Conservation (phyloP, 2,888 invertebrate genomes). For the Bruchidius siliquastri region DNA sequence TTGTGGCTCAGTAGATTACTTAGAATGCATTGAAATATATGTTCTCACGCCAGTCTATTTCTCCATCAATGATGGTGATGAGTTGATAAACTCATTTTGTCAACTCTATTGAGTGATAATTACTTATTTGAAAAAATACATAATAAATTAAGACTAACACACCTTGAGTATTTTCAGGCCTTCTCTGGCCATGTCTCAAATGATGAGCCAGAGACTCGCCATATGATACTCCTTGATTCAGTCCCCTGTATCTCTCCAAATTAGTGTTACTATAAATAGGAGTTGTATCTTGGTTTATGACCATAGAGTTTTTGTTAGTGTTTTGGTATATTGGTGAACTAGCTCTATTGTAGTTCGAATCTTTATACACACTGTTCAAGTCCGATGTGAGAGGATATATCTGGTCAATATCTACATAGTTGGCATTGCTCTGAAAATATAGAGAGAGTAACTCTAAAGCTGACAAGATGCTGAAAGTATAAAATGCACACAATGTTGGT, state of each 20-base stretch:
- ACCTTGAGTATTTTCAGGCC: conserved; percentile 38
- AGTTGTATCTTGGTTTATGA: conserved; percentile 30
- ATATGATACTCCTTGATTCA: conserved; percentile 53
- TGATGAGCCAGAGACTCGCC: conserved; percentile 52
- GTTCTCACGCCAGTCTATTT: too few relatives aligned
- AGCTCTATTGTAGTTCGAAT: conserved; percentile 44
- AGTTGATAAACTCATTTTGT: too few relatives aligned
- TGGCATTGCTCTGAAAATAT: conserved; percentile 37
- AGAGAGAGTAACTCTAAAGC: conserved; percentile 7
- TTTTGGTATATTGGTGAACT: conserved; percentile 57
- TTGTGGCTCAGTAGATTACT: too few relatives aligned
- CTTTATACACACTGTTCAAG: conserved; percentile 33
- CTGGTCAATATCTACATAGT: conserved; percentile 57
- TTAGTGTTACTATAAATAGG: conserved; percentile 56
- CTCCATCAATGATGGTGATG: too few relatives aligned
- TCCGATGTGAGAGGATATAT: conserved; percentile 51
- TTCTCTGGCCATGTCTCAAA: conserved; percentile 54
- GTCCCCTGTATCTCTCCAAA: conserved; percentile 38
- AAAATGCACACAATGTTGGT: neutral
- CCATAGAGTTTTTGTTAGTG: conserved; percentile 34
- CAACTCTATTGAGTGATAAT: too few relatives aligned
- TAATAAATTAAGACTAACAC: conserved; percentile 9
- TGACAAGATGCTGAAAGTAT: conserved; percentile 2
- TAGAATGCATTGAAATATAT: too few relatives aligned
- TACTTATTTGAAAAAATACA: too few relatives aligned